Conservation (phyloP, 2,113 vertebrate genomes). For the Petrocephalus microphthalmus region DNA sequence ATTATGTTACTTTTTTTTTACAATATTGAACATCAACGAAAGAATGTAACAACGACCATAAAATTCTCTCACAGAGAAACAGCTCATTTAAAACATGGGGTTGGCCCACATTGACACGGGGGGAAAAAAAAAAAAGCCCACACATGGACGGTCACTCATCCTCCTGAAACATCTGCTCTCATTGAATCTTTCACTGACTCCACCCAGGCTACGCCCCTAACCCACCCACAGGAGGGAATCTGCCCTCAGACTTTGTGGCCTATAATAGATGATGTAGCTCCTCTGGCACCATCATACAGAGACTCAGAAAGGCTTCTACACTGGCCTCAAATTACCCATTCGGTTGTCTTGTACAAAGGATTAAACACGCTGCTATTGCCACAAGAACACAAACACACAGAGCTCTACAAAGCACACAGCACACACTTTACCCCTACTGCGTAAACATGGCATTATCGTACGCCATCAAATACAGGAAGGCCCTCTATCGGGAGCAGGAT, state of each 20-base stretch:
- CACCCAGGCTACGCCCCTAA: not conserved
- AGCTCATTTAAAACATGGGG: constrained; percentile 42
- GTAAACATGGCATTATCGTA: not conserved
- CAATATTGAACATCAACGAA: constrained; percentile 45
- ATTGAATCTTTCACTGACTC: not conserved
- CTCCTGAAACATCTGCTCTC: not conserved
- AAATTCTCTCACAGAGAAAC: constrained; percentile 65
- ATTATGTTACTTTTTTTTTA: constrained; percentile 45
- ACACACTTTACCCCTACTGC: not conserved
- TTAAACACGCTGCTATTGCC: not conserved
- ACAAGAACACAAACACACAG: constrained; percentile 7
- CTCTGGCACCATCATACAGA: not conserved
- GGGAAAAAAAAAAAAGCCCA: constrained; percentile 26
- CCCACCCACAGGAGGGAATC: not conserved
- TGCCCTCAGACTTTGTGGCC: not conserved
- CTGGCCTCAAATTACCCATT: not conserved
- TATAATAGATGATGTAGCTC: not conserved
- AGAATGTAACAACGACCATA: constrained; percentile 33
- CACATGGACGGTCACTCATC: not conserved
- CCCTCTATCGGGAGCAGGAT: not conserved
- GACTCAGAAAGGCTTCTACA: not conserved
- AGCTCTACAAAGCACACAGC: not conserved
- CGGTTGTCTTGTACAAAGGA: not conserved
- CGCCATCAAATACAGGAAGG: not conserved
- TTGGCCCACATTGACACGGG: constrained; percentile 47